A percentile compares a stretch with the other conserved stretches of the same genome.
Evolutionary conservation across 2,888 invertebrate species (phyloP).

Genomic region (Eupithecia exiguata): DNA sequence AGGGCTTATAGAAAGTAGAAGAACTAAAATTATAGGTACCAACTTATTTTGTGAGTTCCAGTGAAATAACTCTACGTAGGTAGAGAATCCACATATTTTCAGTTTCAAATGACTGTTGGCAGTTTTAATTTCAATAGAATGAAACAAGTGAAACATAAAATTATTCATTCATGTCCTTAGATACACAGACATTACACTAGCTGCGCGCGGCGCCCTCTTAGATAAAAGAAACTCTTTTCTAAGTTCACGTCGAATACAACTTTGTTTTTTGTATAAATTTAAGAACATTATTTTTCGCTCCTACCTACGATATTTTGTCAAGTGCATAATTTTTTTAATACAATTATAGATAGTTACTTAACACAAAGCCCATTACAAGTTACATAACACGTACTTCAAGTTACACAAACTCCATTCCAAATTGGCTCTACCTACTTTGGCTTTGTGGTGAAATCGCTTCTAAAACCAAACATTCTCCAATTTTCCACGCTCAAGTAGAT

Average conservation of each 20-base stretch:
- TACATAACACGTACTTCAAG: background rate
- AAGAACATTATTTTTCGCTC: background rate
- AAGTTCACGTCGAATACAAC: background rate
- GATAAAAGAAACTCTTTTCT: background rate
- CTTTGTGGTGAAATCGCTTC: background rate
- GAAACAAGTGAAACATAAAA: background rate
- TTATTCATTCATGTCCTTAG: background rate
- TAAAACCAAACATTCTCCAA: slow-evolving; percentile 11
- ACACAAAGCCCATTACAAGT: background rate
- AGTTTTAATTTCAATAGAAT: background rate
- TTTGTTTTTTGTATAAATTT: background rate
- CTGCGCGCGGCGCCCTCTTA: no score
- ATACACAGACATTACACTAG: no score
- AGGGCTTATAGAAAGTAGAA: background rate
- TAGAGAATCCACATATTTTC: background rate
- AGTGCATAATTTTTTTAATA: background rate
- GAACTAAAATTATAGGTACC: background rate
- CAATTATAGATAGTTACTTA: background rate
- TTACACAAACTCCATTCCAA: background rate
- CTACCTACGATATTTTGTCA: background rate
- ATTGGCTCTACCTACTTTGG: background rate
- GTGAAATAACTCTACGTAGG: background rate
- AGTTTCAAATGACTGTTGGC: background rate
- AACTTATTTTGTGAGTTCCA: background rate
- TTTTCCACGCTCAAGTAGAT: slow-evolving; percentile 12